Evolutionary conservation across 2,113 vertebrate genomes (phyloP).

Genomic region (Cottus gobio): DNA sequence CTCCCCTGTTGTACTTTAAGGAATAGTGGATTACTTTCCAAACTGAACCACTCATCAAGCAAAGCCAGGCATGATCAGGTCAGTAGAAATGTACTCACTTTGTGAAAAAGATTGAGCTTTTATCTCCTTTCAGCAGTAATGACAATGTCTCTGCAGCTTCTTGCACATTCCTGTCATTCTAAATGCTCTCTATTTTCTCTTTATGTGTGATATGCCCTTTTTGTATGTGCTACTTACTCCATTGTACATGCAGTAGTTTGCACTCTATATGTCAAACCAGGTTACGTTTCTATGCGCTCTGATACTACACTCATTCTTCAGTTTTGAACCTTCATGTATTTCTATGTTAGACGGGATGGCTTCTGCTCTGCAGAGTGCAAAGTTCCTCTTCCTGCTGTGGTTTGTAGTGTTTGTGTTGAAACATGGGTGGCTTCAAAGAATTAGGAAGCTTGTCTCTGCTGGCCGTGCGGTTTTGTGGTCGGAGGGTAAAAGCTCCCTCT

Average conservation of each 20-base stretch:
- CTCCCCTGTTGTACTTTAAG: conserved; percentile 44
- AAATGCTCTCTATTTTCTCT: neutral
- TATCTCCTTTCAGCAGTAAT: conserved; percentile 13
- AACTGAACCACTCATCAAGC: conserved; percentile 13
- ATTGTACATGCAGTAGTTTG: neutral
- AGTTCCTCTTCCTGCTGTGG: conserved; percentile 37
- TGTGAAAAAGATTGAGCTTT: conserved; percentile 8
- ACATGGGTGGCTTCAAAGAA: conserved; percentile 28
- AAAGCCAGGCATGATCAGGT: conserved; percentile 69
- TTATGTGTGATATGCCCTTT: conserved; percentile 4
- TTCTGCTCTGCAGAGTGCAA: conserved; percentile 39
- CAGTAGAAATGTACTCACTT: conserved; percentile 49
- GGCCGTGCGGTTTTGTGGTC: conserved; percentile 41
- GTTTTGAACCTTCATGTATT: neutral
- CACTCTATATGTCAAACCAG: conserved; percentile 8
- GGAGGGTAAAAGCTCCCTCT: conserved; percentile 16
- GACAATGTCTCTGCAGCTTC: conserved; percentile 30
- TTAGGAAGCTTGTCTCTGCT: conserved; percentile 34
- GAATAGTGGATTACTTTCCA: conserved; percentile 66
- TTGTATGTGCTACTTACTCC: neutral
- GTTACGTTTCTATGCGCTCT: neutral
- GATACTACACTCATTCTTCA: neutral
- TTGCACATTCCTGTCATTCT: conserved; percentile 51
- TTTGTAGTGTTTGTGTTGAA: conserved; percentile 35
- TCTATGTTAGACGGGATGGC: neutral